These are phyloP conservation scores for Drosophila tani DNA, from an alignment of 1,140 invertebrate genomes.

Conservation along the genomic window DNA sequence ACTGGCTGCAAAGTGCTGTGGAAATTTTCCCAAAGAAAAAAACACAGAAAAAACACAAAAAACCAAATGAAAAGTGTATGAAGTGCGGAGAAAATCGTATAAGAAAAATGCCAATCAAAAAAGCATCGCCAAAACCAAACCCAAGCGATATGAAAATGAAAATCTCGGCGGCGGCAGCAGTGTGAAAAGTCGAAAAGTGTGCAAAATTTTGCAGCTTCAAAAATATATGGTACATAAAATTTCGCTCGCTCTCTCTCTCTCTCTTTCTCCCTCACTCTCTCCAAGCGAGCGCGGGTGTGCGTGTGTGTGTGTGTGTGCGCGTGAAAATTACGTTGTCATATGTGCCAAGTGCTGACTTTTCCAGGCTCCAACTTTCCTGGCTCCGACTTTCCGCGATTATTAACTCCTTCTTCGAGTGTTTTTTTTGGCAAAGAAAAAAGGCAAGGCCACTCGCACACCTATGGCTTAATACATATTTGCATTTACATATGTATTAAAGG, in stretches of 20 bases:
- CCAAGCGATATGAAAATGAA: constrained; percentile 32
- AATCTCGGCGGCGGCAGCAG: constrained; percentile 27
- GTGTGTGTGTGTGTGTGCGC: constrained; percentile 34
- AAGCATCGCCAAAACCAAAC: constrained; percentile 26
- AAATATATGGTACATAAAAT: constrained; percentile 82
- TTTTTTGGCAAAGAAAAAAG: constrained; percentile 44
- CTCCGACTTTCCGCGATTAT: constrained; percentile 26
- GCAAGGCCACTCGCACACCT: constrained; percentile 54
- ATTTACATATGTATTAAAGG: constrained; percentile 13
- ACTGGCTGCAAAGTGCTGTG: constrained; percentile 23
- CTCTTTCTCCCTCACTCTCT: constrained; percentile 22
- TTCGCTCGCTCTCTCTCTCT: constrained; percentile 35
- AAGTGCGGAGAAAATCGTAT: constrained; percentile 31
- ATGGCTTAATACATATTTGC: constrained; percentile 6
- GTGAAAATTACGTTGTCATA: constrained; percentile 81
- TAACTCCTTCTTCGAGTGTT: constrained; percentile 40
- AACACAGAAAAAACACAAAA: not conserved
- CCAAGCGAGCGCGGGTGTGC: constrained; percentile 28
- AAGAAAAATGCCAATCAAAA: constrained; percentile 20
- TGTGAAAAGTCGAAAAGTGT: constrained; percentile 47
- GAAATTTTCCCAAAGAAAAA: constrained; percentile 21
- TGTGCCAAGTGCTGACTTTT: constrained; percentile 72
- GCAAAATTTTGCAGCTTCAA: constrained; percentile 69
- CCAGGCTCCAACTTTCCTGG: constrained; percentile 33
- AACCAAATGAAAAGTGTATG: constrained; percentile 4